Percentiles rank a stretch among this genome's conserved stretches.
These are phyloP conservation scores for Lamellibrachia columna DNA, from an alignment of 2,888 invertebrate species.

Conservation along the genomic window DNA sequence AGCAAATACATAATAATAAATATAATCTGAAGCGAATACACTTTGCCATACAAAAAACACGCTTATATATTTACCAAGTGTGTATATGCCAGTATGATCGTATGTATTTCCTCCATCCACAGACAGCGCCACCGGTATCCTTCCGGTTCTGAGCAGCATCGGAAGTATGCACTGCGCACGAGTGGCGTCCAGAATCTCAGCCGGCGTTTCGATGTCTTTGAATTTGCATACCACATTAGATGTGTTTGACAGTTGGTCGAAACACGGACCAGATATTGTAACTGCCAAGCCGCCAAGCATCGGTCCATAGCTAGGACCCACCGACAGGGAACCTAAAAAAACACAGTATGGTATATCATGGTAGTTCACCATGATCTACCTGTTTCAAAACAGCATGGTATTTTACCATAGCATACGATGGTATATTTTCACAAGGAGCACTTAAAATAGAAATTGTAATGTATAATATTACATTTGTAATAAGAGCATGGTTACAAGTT, in stretches of 20 bases:
- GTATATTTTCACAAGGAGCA: neutral
- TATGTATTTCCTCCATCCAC: neutral
- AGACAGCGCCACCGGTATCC: neutral
- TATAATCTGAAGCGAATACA: neutral
- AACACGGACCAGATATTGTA: neutral
- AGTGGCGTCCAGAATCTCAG: neutral
- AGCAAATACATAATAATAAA: too few relatives aligned
- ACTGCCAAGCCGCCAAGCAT: conserved; percentile 3
- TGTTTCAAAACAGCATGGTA: neutral
- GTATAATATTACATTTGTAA: neutral
- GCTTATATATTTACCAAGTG: neutral
- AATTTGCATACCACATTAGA: neutral
- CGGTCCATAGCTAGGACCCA: neutral
- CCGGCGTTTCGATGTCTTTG: neutral
- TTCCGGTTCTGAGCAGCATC: neutral
- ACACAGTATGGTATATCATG: neutral
- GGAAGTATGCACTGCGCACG: conserved; percentile 11
- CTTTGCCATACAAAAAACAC: neutral
- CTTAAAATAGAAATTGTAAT: neutral
- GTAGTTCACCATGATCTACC: too few relatives aligned
- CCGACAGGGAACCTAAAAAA: neutral
- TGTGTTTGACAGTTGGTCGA: neutral
- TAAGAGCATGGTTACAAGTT: neutral
- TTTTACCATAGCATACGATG: neutral
- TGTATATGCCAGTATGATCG: neutral